phyloP scores from a whole-genome alignment of 2,888 invertebrate species.

The Nomada ruficornis region DNA sequence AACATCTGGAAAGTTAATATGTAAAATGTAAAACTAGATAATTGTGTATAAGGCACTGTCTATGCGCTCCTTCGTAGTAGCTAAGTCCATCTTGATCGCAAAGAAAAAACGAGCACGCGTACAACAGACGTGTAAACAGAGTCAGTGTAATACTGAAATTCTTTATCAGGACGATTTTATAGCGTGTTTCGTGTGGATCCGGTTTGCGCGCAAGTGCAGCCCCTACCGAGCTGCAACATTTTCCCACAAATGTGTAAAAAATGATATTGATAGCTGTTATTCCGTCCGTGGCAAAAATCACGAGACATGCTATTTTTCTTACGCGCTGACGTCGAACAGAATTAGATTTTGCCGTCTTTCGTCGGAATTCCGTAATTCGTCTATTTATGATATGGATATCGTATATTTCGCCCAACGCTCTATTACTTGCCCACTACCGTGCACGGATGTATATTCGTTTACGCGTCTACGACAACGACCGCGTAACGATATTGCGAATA shows the following conservation, averaged over 20 bases:
- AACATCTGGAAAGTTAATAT: slow-evolving; percentile 70
- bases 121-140: slow-evolving; percentile 68
- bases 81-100: slow-evolving; percentile 47
- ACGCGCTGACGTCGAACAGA: neutral
- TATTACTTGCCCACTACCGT: slow-evolving; percentile 28
- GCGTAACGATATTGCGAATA: slow-evolving; percentile 4
- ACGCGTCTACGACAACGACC: slow-evolving; percentile 11
- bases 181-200: neutral
- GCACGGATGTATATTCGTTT: slow-evolving; percentile 20
- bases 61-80: slow-evolving; percentile 68
- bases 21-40: slow-evolving; percentile 68
- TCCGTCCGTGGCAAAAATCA: neutral
- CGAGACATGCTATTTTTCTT: neutral
- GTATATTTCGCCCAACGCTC: slow-evolving; percentile 7
- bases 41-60: slow-evolving; percentile 72
- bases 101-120: slow-evolving; percentile 54
- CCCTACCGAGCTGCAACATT: neutral
- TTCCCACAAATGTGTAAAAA: too few species aligned
- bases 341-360: neutral
- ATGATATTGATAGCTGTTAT: neutral
- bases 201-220: slow-evolving; percentile 6
- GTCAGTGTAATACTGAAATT: slow-evolving; percentile 61
- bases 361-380: slow-evolving; percentile 1
- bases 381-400: slow-evolving; percentile 32
- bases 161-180: neutral